Percentiles rank a stretch among this genome's conserved stretches.
Evolutionary conservation across 2,797 vertebrate genomes (phyloP).

Genomic region (Argentina silus): DNA sequence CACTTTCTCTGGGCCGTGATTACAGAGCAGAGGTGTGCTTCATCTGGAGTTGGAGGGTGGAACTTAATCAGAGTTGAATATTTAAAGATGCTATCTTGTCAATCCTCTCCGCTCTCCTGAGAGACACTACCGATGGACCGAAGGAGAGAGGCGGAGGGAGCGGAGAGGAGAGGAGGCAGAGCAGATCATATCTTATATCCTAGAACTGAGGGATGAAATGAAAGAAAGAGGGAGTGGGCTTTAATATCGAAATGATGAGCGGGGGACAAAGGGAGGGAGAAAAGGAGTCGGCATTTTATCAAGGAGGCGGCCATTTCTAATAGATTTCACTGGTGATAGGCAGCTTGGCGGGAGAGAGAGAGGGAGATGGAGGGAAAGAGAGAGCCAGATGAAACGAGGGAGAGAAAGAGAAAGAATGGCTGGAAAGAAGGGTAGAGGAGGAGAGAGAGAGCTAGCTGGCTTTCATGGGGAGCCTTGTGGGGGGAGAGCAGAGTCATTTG

Average conservation of each 20-base stretch:
- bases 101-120: conserved; percentile 1
- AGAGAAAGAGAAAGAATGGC: conserved; percentile 3
- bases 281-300: background rate
- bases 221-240: background rate
- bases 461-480: background rate
- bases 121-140: background rate
- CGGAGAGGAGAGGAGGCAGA: background rate
- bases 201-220: background rate
- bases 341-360: background rate
- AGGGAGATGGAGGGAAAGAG: background rate
- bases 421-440: background rate
- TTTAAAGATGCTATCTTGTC: conserved; percentile 49
- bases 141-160: background rate
- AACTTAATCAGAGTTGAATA: conserved; percentile 48
- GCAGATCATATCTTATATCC: background rate
- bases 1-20: conserved; percentile 19
- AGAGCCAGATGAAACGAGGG: background rate
- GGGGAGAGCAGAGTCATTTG: conserved; percentile 51
- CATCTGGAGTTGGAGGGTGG: conserved; percentile 26
- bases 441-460: background rate
- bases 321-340: background rate
- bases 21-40: conserved; percentile 39
- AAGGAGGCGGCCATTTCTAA: background rate
- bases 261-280: background rate
- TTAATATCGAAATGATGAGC: background rate